Percentiles rank a stretch among this genome's conserved stretches.
Conservation (phyloP, 2,888 invertebrate species). For the Meiosimyza decipiens region DNA sequence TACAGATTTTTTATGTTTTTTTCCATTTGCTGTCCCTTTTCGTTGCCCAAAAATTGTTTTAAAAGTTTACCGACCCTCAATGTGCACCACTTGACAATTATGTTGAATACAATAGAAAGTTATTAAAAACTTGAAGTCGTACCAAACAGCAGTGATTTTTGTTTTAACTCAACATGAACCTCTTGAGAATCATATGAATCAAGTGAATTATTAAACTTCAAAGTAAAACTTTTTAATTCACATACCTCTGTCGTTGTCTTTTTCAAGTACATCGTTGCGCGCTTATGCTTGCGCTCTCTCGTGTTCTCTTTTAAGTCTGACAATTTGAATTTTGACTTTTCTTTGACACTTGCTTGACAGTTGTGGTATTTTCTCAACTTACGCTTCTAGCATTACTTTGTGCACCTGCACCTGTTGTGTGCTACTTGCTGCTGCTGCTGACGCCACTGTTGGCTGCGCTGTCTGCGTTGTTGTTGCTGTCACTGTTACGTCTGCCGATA, state of each 20-base stretch:
- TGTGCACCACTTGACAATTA: too few relatives aligned
- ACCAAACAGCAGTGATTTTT: too few relatives aligned
- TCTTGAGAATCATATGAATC: too few relatives aligned
- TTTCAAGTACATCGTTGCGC: background rate
- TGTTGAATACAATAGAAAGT: too few relatives aligned
- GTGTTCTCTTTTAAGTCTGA: background rate
- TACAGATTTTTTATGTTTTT: background rate
- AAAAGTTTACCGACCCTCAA: too few relatives aligned
- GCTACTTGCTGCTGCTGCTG: conserved; percentile 47
- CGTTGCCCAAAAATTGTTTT: too few relatives aligned
- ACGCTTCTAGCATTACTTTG: conserved; percentile 75
- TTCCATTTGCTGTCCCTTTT: too few relatives aligned
- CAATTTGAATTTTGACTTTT: background rate
- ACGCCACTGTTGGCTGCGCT: conserved; percentile 39
- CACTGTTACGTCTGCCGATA: conserved; percentile 65
- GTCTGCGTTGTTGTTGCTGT: conserved; percentile 55
- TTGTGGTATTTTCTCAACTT: conserved; percentile 58
- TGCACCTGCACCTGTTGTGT: conserved; percentile 63
- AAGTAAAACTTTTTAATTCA: background rate
- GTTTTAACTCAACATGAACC: too few relatives aligned
- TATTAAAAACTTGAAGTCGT: too few relatives aligned
- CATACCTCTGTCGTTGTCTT: background rate
- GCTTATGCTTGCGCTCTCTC: background rate
- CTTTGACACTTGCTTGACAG: conserved; percentile 23
- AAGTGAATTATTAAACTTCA: too few relatives aligned